Evolutionary conservation across 2,113 vertebrate genomes (phyloP).

Genomic region (Micronycteris hirsuta): DNA sequence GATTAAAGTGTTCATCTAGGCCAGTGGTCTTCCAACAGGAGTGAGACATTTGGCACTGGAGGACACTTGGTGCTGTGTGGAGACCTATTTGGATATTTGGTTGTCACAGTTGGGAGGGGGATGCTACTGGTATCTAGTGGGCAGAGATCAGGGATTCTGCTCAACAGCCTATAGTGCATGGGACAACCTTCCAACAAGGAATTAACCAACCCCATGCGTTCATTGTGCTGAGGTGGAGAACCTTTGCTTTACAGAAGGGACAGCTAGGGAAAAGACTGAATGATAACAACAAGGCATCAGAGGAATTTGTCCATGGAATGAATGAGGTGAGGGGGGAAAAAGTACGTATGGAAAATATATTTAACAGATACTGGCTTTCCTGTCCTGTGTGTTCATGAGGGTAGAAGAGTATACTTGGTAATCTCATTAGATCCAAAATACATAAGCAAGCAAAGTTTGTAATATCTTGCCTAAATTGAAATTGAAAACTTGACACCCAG

Average conservation of each 20-base stretch:
- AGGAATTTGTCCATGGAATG: not conserved
- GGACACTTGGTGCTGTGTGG: not conserved
- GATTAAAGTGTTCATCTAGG: not conserved
- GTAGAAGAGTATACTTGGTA: not conserved
- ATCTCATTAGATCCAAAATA: not conserved
- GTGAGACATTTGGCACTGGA: no score
- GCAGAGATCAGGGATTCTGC: not conserved
- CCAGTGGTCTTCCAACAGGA: not conserved
- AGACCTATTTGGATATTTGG: not conserved
- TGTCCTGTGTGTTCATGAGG: not conserved
- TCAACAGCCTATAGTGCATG: not conserved
- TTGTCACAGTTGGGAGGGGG: not conserved
- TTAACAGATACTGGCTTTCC: not conserved
- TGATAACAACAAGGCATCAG: not conserved
- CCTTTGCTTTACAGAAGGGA: not conserved
- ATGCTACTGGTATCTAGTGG: not conserved
- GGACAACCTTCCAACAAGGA: not conserved
- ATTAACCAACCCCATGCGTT: no score
- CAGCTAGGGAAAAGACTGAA: not conserved
- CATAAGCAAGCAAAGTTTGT: not conserved
- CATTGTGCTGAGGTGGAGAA: not conserved
- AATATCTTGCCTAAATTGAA: constrained; percentile 6
- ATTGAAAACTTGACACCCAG: constrained; percentile 36
- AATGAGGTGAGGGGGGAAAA: not conserved
- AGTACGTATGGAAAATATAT: not conserved